Evolutionary conservation across 2,113 vertebrate genomes (phyloP), one percentile per base, ranked within the genome.

Genomic region (Archilochus colubris): DNA sequence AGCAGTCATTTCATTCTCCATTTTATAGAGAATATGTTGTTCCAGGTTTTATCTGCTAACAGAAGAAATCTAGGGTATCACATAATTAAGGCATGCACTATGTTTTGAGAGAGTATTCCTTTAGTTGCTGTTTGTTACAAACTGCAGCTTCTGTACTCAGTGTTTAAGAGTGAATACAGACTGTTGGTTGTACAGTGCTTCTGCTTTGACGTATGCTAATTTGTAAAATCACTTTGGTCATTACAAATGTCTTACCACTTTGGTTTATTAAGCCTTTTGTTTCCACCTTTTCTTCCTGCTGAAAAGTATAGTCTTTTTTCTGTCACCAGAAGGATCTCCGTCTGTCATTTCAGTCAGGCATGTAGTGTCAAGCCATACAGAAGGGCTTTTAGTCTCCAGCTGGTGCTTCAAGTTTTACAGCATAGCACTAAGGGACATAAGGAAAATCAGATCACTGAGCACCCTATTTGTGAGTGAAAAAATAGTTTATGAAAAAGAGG

Each of bases 371-470:
- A 94, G 69, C 88, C 74, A 94, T 57, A 97, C 40, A 96, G 94
- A 97, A 94, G 80, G 94, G 55, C 91, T 88, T 95, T 96, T 95
- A 59, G 27, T 97, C 55, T 96, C 91, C 97, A 97, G 94, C 95
- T 98, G 96, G 94, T 92, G 72, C 94, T 87, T 95, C 53, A 94
- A 86, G 95, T 94, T 97, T 97, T 96, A 94, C 95, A 88, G 85
- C 69, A 74, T 63, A 92, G 53, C 70, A 86, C 95, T 91, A 86
- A 92, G 85, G 69, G 88, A 33, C 85, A 83, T 85, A 88, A 70
- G 85, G 93, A 95, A 96, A 97, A 91, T 89, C 84, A 94, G 96
- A 96, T 97, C 92, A 95, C 68, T 72, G 69, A 89, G 77, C 36
- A 88, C 30, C 55, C 76, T 86, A 82, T 89, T 89, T 88, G 30